Base-by-base conservation (phyloP, 2,888 invertebrate genomes). In the Lochmaea capreae region DNA sequence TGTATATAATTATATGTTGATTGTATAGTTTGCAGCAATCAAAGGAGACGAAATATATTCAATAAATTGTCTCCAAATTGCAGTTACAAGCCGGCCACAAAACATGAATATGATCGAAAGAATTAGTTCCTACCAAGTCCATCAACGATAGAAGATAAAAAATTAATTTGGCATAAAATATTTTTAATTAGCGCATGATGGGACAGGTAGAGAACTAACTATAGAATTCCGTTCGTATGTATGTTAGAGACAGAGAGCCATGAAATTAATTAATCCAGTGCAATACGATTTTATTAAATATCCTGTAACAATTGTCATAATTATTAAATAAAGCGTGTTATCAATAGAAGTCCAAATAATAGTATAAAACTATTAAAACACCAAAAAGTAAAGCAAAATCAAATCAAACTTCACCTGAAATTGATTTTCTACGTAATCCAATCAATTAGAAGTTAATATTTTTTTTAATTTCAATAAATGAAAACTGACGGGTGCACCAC, bases 371-470 rank as follows among this genome's bases (percentile, higher is more conserved):
- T n/a, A n/a, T n/a, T n/a, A n/a, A n/a, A n/a, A n/a, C n/a, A n/a
- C n/a, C n/a, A n/a, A n/a, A 46, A 54, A 54, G 8, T 10, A 16
- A 54, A 54, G 16, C 10, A 54, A n/a, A 16, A 18, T 3, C 16
- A 33, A 26, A 59, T 39, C 6, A 9, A 59, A 59, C 39, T 33
- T 59, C 6, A 6, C 14, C 26, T 39, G 61, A 61, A 61, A 61
- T 61, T 61, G 61, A 39, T 61, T 61, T 39, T 10, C 61, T 11
- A 16, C 61, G 12, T 39, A 61, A 61, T 61, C 9, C 33, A 14
- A n/a, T 61, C 54, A 9, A 61, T 39, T 61, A 16, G 10, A 59
- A 59, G 18, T 18, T 11, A 22, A 58, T 58, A 11, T 58, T 26
- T 58, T 58, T 58, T 26, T 58, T 14, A 58, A 18, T 26, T 58